These are phyloP conservation scores for Ceyx cyanopectus DNA, from an alignment of 2,113 vertebrate species.

Conservation along the genomic window DNA sequence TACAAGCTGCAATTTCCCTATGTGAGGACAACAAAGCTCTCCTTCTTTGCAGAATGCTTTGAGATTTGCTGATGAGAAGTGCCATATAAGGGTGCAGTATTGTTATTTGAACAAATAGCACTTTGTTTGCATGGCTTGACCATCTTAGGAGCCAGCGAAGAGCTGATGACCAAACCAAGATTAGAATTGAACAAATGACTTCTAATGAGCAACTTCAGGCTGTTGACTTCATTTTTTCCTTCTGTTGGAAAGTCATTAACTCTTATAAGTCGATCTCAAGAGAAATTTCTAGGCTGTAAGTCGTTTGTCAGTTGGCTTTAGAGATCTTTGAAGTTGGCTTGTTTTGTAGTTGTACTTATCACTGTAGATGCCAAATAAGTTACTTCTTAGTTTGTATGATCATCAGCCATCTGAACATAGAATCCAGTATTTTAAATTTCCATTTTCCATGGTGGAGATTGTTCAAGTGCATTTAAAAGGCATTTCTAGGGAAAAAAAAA, in stretches of 20 bases:
- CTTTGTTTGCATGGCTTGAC: slow-evolving; percentile 38
- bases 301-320: not conserved
- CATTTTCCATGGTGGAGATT: not conserved
- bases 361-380: not conserved
- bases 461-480: slow-evolving; percentile 1
- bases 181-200: slow-evolving; percentile 21
- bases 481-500: not conserved
- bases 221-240: not conserved
- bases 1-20: slow-evolving; percentile 31
- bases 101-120: slow-evolving; percentile 28
- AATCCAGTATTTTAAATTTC: not conserved
- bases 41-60: slow-evolving; percentile 6
- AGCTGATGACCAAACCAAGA: slow-evolving; percentile 4
- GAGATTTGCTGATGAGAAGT: not conserved
- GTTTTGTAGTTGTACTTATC: not conserved
- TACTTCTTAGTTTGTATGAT: not conserved
- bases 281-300: not conserved
- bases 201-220: not conserved
- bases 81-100: not conserved
- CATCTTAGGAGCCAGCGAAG: not conserved
- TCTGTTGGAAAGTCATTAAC: not conserved
- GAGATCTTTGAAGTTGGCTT: not conserved
- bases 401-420: not conserved
- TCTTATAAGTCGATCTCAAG: not conserved
- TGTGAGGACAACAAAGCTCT: slow-evolving; percentile 42